Percentiles rank a stretch among this genome's conserved stretches.
phyloP scores from a whole-genome alignment of 1,140 invertebrate species.

The Plectrocnemia conspersa region DNA sequence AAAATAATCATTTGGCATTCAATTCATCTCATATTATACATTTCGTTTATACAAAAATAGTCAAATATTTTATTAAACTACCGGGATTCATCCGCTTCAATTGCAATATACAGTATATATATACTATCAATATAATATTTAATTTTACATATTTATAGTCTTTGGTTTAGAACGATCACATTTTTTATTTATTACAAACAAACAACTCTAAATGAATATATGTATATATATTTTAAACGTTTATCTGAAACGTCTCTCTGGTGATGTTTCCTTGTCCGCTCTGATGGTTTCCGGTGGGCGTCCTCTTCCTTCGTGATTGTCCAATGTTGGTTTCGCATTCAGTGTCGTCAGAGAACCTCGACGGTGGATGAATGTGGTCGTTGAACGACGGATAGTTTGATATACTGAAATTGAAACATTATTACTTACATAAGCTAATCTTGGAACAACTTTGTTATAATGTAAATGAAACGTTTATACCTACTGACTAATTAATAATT shows the following conservation, averaged over 20 bases:
- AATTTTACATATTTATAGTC: no score
- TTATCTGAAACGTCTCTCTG: constrained; percentile 65
- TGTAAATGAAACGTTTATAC: constrained; percentile 12
- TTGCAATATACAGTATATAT: no score
- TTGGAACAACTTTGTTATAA: constrained; percentile 10
- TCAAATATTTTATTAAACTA: no score
- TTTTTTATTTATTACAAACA: no score
- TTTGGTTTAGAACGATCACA: no score
- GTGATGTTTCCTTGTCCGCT: constrained; percentile 47
- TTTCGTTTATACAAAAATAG: no score
- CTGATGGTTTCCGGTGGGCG: constrained; percentile 47
- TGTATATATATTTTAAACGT: constrained; percentile 50
- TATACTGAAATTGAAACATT: constrained; percentile 53
- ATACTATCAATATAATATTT: no score
- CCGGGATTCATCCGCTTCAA: no score
- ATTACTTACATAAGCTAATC: constrained; percentile 8
- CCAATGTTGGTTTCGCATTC: constrained; percentile 50
- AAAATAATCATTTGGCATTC: no score
- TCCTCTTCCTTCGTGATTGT: constrained; percentile 39
- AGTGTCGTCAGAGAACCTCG: constrained; percentile 66
- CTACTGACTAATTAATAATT: constrained; percentile 33
- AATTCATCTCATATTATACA: no score
- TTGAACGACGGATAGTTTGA: constrained; percentile 68
- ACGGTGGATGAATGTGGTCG: constrained; percentile 69
- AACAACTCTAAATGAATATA: no score